phyloP scores from a whole-genome alignment of 2,113 vertebrate genomes.

The Bothrops jararaca region DNA sequence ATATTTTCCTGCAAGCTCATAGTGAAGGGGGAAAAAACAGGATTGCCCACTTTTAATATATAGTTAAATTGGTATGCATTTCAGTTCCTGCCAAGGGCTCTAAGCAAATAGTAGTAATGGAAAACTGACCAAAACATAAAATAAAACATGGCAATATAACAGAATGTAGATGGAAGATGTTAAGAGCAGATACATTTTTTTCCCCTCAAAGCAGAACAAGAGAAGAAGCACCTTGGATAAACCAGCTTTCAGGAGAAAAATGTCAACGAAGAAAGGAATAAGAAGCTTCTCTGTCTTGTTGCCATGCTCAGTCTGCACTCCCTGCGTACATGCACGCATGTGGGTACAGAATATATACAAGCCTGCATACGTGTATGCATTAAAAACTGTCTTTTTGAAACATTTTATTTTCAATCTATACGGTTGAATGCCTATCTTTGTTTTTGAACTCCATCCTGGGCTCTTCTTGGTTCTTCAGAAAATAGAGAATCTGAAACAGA shows the following conservation, averaged over 20 bases:
- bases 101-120: neutral
- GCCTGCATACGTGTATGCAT: neutral
- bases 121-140: neutral
- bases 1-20: neutral
- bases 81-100: neutral
- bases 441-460: constrained; percentile 43
- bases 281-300: neutral
- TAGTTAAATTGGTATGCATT: neutral
- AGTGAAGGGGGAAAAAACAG: neutral
- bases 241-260: neutral
- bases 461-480: constrained; percentile 52
- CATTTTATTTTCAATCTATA: neutral
- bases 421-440: constrained; percentile 28
- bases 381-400: neutral
- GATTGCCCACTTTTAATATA: neutral
- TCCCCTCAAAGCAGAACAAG: neutral
- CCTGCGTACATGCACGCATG: neutral
- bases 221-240: neutral
- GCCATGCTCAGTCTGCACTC: neutral
- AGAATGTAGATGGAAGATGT: neutral
- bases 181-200: neutral
- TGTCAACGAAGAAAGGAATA: neutral
- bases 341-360: neutral
- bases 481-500: constrained; percentile 82
- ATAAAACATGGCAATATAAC: neutral